Percentiles rank a stretch among this genome's conserved stretches.
Conservation (phyloP, 2,113 vertebrate genomes). For the Odobenus rosmarus region DNA sequence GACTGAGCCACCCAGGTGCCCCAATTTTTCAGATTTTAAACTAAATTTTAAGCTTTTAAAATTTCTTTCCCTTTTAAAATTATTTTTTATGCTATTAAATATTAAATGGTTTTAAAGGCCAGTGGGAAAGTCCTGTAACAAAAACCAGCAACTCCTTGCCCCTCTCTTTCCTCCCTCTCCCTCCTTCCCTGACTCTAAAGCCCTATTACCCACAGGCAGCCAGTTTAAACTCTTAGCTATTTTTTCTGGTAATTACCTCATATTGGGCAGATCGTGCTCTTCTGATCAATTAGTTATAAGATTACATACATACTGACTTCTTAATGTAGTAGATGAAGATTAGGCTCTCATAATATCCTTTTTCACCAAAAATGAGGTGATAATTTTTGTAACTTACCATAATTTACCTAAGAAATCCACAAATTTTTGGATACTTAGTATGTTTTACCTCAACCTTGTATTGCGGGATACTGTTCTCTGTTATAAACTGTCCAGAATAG, state of each 20-base stretch:
- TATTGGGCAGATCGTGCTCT: not conserved
- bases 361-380: not conserved
- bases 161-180: not conserved
- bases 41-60: not conserved
- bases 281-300: not conserved
- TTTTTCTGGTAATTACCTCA: not conserved
- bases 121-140: not conserved
- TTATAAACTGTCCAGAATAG: not conserved
- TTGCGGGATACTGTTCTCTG: not conserved
- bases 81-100: not conserved
- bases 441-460: not conserved
- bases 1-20: not conserved
- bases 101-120: not conserved
- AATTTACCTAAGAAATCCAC: not conserved
- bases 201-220: not conserved
- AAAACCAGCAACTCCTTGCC: not conserved
- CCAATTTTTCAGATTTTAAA: no score
- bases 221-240: not conserved
- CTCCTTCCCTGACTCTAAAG: not conserved
- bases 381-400: not conserved
- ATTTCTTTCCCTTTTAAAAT: conserved; percentile 10
- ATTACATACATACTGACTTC: not conserved
- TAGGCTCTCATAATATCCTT: not conserved
- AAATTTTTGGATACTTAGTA: not conserved
- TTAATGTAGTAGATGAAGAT: not conserved